phyloP scores from a whole-genome alignment of 2,888 invertebrate species.

The Limnephilus marmoratus region DNA sequence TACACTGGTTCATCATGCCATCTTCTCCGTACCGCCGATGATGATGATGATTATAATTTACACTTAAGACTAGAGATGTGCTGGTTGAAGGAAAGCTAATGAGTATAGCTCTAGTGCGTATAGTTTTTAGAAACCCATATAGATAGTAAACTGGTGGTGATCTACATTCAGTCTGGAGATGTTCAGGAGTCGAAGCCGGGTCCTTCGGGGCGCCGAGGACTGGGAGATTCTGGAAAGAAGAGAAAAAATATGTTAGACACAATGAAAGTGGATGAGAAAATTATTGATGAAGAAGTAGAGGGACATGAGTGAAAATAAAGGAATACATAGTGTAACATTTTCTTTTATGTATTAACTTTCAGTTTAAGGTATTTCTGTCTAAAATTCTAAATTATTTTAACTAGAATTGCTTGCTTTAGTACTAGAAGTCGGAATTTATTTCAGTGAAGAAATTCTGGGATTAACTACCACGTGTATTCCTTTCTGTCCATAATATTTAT shows the following conservation, averaged over 20 bases:
- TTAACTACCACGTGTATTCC: too few species aligned
- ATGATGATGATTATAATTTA: slow-evolving; percentile 27
- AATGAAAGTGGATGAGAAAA: neutral
- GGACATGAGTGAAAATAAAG: too few species aligned
- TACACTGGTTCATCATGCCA: slow-evolving; percentile 9
- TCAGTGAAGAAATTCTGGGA: too few species aligned
- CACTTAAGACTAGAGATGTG: slow-evolving; percentile 43
- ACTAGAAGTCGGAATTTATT: too few species aligned
- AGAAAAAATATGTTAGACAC: slow-evolving; percentile 17
- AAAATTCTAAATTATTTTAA: too few species aligned
- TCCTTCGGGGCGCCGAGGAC: slow-evolving; percentile 20
- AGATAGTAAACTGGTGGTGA: neutral
- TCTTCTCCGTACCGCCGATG: neutral
- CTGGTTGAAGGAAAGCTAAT: slow-evolving; percentile 6
- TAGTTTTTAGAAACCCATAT: slow-evolving; percentile 19
- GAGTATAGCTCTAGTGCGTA: slow-evolving; percentile 11
- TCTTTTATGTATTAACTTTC: too few species aligned
- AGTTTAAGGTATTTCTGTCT: too few species aligned
- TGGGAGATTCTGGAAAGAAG: slow-evolving; percentile 33
- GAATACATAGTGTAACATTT: too few species aligned
- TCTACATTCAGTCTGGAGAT: slow-evolving; percentile 28
- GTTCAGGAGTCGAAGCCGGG: neutral
- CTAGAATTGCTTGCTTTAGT: too few species aligned
- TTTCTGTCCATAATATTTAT: too few species aligned
- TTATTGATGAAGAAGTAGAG: neutral